Evolutionary conservation across 2,888 invertebrate species (phyloP), one percentile per base, ranked within the genome.

Genomic region (Xestoiulus laeticollis): DNA sequence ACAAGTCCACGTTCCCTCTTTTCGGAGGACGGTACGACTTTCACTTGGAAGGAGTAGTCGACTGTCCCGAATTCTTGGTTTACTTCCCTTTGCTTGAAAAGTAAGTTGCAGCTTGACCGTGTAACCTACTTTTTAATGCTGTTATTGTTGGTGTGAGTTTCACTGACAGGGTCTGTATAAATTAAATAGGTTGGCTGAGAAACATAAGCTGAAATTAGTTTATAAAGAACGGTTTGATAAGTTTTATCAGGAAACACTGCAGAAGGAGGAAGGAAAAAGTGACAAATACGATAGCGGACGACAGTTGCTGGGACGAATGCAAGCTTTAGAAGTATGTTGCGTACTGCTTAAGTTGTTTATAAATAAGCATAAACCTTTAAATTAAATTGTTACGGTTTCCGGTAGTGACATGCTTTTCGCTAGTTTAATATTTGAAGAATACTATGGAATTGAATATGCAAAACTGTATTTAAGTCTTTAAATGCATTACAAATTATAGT

Each of bases 51-150:
- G 98, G 96, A 59, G 98, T 98, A 10, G 99, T 99, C 0, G 96
- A 99, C 92, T 99, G 99, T 92, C 99, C 99, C 0, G 99, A 99
- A 92, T 99, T 99, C 93, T 93, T 99, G 88, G 98, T 99, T 22
- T 95, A 99, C 92, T 97, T 99, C 92, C 96, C 98, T 26, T 94
- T 96, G 5, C 93, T 99, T 88, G 94, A 94, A 82, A 91, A 96
- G 91, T 95, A 94, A 88, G 89, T 87, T n/a, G 82, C 10, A 88
- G 32, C 26, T n/a, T 91, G 90, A 91, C n/a, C n/a, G n/a, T n/a
- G n/a, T n/a, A n/a, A 91, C 91, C 91, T 89, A 89, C 91, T 89
- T 85, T 44, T 78, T 53, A 6, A n/a, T 59, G 83, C 83, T 19
- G 30, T 83, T 10, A 68, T 68, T 68, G 26, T 2, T 68, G 26